Conservation (phyloP, 2,113 vertebrate genomes). For the Blennius ocellaris region DNA sequence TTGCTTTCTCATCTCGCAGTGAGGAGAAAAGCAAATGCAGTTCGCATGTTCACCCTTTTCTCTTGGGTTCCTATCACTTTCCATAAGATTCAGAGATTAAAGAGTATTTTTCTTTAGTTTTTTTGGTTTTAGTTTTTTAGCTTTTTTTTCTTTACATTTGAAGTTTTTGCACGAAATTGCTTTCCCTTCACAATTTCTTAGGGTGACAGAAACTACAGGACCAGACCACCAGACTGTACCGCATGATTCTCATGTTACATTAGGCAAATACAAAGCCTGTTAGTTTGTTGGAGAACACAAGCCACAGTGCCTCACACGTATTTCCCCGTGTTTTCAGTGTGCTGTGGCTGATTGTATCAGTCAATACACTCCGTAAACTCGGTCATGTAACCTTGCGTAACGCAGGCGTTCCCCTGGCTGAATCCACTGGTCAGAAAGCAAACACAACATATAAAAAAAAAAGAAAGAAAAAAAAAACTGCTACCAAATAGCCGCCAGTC, state of each 20-base stretch:
- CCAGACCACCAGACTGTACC: neutral
- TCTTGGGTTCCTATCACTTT: too few relatives aligned
- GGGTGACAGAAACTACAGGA: too few relatives aligned
- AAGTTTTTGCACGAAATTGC: too few relatives aligned
- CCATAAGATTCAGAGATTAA: too few relatives aligned
- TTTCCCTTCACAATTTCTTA: too few relatives aligned
- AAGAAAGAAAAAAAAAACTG: slow-evolving; percentile 5
- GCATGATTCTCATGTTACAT: neutral
- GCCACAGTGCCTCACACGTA: neutral
- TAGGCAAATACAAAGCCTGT: neutral
- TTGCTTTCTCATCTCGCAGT: too few relatives aligned
- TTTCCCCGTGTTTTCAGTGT: too few relatives aligned
- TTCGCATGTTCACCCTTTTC: too few relatives aligned
- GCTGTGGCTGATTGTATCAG: neutral
- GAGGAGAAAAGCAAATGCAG: too few relatives aligned
- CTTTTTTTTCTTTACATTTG: too few relatives aligned
- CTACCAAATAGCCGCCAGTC: slow-evolving; percentile 1
- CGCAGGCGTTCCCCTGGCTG: neutral
- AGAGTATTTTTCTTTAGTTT: too few relatives aligned
- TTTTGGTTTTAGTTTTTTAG: too few relatives aligned
- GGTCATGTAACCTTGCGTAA: neutral
- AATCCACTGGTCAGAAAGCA: slow-evolving; percentile 4
- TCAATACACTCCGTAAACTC: slow-evolving; percentile 23
- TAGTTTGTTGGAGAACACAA: neutral
- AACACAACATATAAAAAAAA: neutral